Conservation (phyloP, 2,888 invertebrate genomes). For the Cosmopolites sordidus region DNA sequence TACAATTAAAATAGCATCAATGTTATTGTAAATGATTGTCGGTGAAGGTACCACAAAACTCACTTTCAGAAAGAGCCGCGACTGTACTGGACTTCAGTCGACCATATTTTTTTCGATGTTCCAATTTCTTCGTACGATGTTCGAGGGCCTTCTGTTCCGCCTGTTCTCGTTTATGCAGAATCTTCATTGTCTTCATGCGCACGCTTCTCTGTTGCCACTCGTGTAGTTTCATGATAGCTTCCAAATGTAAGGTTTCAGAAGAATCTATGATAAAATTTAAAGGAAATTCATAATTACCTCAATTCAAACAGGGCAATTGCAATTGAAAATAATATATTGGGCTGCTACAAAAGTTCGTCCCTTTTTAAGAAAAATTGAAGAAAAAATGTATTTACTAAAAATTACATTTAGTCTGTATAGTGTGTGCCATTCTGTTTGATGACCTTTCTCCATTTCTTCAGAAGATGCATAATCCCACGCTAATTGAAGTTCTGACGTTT, state of each 20-base stretch:
- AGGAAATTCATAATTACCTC: too few relatives aligned
- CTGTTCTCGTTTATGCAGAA: conserved; percentile 39
- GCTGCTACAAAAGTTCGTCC: too few relatives aligned
- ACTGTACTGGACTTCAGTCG: conserved; percentile 52
- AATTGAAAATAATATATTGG: too few relatives aligned
- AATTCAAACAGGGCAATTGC: too few relatives aligned
- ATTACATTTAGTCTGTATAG: too few relatives aligned
- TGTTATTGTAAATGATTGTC: too few relatives aligned
- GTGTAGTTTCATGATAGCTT: conserved; percentile 67
- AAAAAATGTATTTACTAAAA: too few relatives aligned
- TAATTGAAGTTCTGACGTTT: too few relatives aligned
- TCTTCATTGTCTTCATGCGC: conserved; percentile 46
- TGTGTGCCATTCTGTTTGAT: too few relatives aligned
- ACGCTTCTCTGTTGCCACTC: conserved; percentile 76
- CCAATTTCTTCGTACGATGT: conserved; percentile 47
- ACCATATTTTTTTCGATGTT: conserved; percentile 48
- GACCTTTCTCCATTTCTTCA: too few relatives aligned
- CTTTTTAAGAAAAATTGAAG: too few relatives aligned
- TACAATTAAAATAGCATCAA: conserved; percentile 12
- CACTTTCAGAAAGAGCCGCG: conserved; percentile 50
- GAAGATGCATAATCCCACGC: too few relatives aligned
- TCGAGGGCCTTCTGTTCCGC: conserved; percentile 40
- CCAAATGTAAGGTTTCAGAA: conserved; percentile 61
- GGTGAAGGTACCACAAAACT: conserved; percentile 8
- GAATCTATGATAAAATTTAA: conserved; percentile 56